Percentiles rank a stretch among this genome's conserved stretches.
Conservation (phyloP, 2,113 vertebrate species). For the Gallinago jamesoni region DNA sequence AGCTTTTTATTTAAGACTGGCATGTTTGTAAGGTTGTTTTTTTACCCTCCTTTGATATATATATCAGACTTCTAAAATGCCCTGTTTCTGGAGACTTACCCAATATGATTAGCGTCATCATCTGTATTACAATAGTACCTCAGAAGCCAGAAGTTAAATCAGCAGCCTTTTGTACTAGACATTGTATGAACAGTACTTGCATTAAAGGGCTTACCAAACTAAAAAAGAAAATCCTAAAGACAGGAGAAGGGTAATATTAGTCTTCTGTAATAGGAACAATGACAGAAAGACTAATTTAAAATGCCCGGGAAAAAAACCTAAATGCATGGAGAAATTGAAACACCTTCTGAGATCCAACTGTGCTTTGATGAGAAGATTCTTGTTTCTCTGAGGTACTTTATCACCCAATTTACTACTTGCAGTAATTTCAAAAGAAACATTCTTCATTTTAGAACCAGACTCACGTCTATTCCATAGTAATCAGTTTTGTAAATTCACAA, state of each 20-base stretch:
- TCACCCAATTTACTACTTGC: neutral
- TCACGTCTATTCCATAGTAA: neutral
- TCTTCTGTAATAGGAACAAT: neutral
- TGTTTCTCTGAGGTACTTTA: neutral
- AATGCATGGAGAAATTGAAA: neutral
- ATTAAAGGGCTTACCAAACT: neutral
- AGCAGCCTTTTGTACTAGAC: conserved; percentile 16
- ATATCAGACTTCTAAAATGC: neutral
- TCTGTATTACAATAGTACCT: conserved; percentile 13
- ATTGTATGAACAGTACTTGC: neutral
- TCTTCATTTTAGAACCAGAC: neutral
- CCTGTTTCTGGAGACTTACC: neutral
- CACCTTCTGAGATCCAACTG: neutral
- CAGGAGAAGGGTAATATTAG: neutral
- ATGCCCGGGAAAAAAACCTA: neutral
- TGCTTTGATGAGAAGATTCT: neutral
- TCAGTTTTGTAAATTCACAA: neutral
- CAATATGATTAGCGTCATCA: neutral
- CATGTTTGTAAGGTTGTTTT: neutral
- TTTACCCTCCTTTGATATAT: neutral
- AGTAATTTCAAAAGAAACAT: neutral
- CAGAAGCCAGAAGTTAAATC: conserved; percentile 9
- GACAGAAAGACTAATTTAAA: neutral
- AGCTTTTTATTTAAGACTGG: neutral
- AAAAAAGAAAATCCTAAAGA: neutral